These are phyloP conservation scores for Orthosia cruda DNA, from an alignment of 2,888 invertebrate genomes.

Conservation along the genomic window DNA sequence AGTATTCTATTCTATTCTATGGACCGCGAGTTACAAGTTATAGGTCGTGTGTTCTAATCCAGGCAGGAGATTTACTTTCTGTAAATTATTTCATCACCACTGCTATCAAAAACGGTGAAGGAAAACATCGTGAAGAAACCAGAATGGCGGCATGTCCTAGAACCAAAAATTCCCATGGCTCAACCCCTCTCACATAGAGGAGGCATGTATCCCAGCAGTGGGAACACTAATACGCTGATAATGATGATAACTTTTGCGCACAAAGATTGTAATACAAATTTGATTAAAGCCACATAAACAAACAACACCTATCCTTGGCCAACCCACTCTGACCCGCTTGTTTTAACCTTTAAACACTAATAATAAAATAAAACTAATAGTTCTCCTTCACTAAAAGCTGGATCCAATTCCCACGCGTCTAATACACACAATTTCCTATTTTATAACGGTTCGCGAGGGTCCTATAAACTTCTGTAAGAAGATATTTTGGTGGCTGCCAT, in stretches of 20 bases:
- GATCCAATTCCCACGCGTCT: constrained; percentile 58
- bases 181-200: too few species aligned
- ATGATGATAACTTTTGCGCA: background rate
- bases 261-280: background rate
- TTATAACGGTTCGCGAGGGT: constrained; percentile 59
- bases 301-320: constrained; percentile 7
- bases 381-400: constrained; percentile 54
- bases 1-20: too few species aligned
- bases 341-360: constrained; percentile 35
- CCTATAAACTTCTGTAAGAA: constrained; percentile 64
- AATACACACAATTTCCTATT: constrained; percentile 61
- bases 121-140: too few species aligned
- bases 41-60: too few species aligned
- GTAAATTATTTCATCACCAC: too few species aligned
- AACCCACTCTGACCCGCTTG: constrained; percentile 1
- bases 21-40: too few species aligned
- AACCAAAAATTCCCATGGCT: too few species aligned
- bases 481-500: constrained; percentile 57
- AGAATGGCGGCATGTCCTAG: too few species aligned
- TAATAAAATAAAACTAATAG: constrained; percentile 53
- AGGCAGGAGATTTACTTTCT: too few species aligned
- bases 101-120: too few species aligned
- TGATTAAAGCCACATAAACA: background rate
- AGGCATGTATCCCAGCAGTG: too few species aligned
- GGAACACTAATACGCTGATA: too few species aligned